Conservation (phyloP, 92 coral and sea anemone species). For the Galaxea fascicularis region DNA sequence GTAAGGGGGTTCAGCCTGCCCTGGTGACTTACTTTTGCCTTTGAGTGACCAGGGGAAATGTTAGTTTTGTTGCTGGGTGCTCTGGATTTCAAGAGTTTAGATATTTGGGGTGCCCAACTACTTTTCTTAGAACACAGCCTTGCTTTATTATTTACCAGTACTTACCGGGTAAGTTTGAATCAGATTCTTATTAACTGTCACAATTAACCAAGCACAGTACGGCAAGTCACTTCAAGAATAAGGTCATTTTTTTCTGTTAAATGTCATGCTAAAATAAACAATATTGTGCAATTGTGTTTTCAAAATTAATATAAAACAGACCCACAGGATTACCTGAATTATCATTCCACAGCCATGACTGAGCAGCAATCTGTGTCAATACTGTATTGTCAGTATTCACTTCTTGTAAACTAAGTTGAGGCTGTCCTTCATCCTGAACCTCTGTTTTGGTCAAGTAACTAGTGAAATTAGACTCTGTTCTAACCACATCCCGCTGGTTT, state of each 20-base stretch:
- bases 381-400: constrained; percentile 17
- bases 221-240: no score
- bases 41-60: no score
- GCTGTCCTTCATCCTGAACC: not conserved
- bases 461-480: constrained; percentile 26
- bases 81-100: no score
- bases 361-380: constrained; percentile 11
- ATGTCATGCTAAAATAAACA: not conserved
- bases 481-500: constrained; percentile 19
- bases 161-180: no score
- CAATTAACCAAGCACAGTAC: no score
- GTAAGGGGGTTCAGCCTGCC: no score
- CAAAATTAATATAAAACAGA: not conserved
- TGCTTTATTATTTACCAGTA: no score
- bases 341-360: constrained; percentile 70
- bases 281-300: not conserved
- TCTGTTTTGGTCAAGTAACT: constrained; percentile 40
- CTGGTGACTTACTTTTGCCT: no score
- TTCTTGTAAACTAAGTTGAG: constrained; percentile 10
- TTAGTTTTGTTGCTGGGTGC: no score
- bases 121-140: no score
- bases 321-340: constrained; percentile 56
- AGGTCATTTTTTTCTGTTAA: not conserved
- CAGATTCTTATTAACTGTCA: no score
- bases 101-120: no score